Evolutionary conservation across 2,113 vertebrate species (phyloP).

Genomic region (Malurus alboscapulatus): DNA sequence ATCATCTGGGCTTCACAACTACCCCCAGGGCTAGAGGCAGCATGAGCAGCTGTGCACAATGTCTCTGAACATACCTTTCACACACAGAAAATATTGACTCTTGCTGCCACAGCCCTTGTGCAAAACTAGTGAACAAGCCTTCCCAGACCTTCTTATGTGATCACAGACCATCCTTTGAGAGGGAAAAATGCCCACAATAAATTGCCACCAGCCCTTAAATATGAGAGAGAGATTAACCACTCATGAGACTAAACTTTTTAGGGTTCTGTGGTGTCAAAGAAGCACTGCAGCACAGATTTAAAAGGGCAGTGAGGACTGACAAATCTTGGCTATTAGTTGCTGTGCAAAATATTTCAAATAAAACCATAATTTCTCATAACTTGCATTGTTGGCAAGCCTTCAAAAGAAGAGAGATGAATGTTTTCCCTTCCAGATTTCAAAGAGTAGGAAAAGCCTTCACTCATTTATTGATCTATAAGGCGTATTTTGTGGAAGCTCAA

Average conservation of each 20-base stretch:
- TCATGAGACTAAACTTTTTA: background rate
- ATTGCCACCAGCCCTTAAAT: background rate
- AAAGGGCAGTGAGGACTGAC: background rate
- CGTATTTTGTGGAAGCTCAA: background rate
- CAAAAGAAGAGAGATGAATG: background rate
- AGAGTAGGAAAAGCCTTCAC: background rate
- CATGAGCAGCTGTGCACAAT: background rate
- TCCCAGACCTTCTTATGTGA: background rate
- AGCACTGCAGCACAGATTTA: background rate
- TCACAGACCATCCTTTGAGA: background rate
- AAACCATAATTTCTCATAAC: background rate
- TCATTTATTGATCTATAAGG: background rate
- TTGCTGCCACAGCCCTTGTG: background rate
- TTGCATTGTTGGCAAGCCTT: background rate
- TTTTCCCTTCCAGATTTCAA: background rate
- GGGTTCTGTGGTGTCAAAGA: background rate
- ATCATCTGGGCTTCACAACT: background rate
- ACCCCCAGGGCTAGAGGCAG: background rate
- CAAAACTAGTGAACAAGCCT: background rate
- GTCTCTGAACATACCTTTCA: background rate
- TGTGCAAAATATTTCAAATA: background rate
- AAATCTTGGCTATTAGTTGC: background rate
- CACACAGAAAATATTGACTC: rapidly evolving
- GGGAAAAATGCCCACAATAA: background rate
- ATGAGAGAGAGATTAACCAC: background rate